Conservation (phyloP, 2,113 vertebrate species). For the Osmerus mordax region DNA sequence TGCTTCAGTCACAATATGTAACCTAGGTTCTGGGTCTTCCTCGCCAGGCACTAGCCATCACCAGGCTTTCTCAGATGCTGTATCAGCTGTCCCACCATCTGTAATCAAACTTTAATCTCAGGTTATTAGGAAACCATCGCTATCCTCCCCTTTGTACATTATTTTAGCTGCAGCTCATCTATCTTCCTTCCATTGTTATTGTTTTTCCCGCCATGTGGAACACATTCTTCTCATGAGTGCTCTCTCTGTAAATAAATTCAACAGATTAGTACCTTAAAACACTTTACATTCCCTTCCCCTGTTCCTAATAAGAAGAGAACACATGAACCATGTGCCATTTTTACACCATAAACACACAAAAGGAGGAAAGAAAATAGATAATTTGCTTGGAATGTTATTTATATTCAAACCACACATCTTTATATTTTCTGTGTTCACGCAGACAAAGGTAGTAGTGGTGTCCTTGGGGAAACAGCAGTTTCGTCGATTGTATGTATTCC, state of each 20-base stretch:
- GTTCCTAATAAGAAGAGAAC: background rate
- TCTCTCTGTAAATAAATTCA: constrained; percentile 22
- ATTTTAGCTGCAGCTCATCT: constrained; percentile 21
- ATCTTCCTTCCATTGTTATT: constrained; percentile 19
- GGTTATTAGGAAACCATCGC: constrained; percentile 27
- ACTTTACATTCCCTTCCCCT: background rate
- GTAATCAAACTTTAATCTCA: constrained; percentile 30
- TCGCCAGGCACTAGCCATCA: too few relatives aligned
- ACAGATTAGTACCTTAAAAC: constrained; percentile 11
- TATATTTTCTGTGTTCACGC: background rate
- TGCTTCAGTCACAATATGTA: constrained; percentile 8
- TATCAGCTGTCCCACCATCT: background rate
- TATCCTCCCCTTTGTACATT: constrained; percentile 9
- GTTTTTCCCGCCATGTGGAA: constrained; percentile 6
- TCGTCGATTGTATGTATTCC: too few relatives aligned
- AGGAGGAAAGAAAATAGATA: too few relatives aligned
- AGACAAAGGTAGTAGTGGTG: background rate
- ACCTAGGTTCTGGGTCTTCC: background rate
- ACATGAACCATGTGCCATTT: too few relatives aligned
- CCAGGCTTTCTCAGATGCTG: constrained; percentile 4
- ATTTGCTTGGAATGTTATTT: too few relatives aligned
- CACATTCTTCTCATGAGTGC: constrained; percentile 13
- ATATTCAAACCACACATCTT: background rate
- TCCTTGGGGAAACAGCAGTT: too few relatives aligned
- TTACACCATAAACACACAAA: too few relatives aligned